A percentile compares a stretch with the other conserved stretches of the same genome.
These are phyloP conservation scores for Macrotus californicus DNA, from an alignment of 2,113 vertebrate genomes.

Conservation along the genomic window DNA sequence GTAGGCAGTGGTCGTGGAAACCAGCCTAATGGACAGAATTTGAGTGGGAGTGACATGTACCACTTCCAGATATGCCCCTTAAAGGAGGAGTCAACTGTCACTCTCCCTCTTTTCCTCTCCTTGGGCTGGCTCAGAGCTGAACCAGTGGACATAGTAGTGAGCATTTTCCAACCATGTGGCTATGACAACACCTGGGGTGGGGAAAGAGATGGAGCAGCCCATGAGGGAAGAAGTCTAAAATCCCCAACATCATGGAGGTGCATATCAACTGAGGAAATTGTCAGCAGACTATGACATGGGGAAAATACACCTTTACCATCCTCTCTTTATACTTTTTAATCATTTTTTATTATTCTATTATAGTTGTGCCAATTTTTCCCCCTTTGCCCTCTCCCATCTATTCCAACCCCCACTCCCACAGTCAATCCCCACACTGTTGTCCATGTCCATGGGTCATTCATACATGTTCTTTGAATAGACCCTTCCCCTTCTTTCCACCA, in stretches of 20 bases:
- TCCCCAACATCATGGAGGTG: not conserved
- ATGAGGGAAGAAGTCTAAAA: too few species aligned
- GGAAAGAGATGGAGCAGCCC: not conserved
- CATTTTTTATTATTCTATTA: too few species aligned
- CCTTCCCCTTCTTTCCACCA: too few species aligned
- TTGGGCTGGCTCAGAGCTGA: not conserved
- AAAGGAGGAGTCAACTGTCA: too few species aligned
- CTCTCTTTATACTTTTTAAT: not conserved
- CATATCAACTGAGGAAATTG: not conserved
- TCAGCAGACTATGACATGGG: not conserved
- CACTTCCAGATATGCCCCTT: not conserved
- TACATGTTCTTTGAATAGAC: too few species aligned
- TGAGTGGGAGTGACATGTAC: not conserved
- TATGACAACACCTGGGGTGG: not conserved
- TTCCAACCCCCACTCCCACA: too few species aligned
- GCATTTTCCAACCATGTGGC: not conserved
- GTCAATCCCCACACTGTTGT: too few species aligned
- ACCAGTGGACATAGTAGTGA: not conserved
- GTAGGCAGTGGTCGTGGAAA: not conserved
- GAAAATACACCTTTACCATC: not conserved
- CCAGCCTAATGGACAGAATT: not conserved
- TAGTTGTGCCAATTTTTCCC: too few species aligned
- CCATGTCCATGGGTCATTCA: too few species aligned
- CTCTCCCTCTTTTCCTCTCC: not conserved
- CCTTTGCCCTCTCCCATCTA: too few species aligned